Base-by-base conservation (phyloP, 2,888 invertebrate species). In the Rotaria sp. region DNA sequence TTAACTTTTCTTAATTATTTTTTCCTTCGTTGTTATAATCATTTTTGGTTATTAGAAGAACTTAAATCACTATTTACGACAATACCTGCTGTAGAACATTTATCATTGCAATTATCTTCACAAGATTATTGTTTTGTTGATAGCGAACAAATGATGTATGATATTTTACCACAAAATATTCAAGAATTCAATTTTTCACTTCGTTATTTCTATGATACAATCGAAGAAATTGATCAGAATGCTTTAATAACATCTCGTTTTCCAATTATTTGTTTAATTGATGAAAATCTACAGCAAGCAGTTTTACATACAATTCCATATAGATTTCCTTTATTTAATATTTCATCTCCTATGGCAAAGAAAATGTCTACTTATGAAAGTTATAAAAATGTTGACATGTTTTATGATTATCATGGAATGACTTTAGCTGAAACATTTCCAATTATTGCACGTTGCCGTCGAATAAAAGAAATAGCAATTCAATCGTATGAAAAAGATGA, bases 31-130 rank as follows among this genome's bases (percentile, higher is more conserved):
- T 80, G 45, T 15, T 45, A 11, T 15, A n/a, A 80, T 45, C 80
- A 45, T 45, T 80, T n/a, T n/a, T 80, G 80, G 80, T n/a, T n/a
- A 80, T n/a, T 80, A 5, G 45, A 80, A 45, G 80, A 45, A n/a
- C 5, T 80, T 13, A 24, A 24, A 18, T 45, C 45, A 11, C 15
- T 80, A n/a, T 15, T 80, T 5, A 15, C 7, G 4, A 41, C n/a
- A n/a, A 45, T 45, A 15, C 80, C 80, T 11, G 18, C 4, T n/a
- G 3, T 80, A 0, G 26, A 80, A n/a, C 15, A 45, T 80, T n/a
- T 80, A 11, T 41, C 41, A 41, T n/a, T 80, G 15, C 45, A 80
- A 45, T 45, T 80, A 80, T 80, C 80, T 26, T 45, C 80, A 26
- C 13, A 45, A 13, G 80, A 80, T 80, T 1, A 1, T 13, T 13